A percentile compares a stretch with the other conserved stretches of the same genome.
These are phyloP conservation scores for Cacatua alba DNA, from an alignment of 2,113 vertebrate genomes.

Conservation along the genomic window DNA sequence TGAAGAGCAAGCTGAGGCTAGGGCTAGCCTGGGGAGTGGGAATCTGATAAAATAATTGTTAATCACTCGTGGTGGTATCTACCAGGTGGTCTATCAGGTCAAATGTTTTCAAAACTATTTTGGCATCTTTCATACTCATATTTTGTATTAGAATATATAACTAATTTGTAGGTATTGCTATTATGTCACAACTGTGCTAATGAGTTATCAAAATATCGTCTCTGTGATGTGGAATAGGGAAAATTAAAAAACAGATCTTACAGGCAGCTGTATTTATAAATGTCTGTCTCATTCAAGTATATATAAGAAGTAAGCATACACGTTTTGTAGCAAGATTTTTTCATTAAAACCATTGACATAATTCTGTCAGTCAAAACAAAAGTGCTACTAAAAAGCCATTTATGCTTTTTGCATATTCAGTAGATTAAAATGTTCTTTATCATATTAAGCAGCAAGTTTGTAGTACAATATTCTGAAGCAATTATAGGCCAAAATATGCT, in stretches of 20 bases:
- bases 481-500: neutral
- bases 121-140: neutral
- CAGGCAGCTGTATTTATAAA: neutral
- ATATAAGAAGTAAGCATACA: neutral
- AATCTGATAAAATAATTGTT: neutral
- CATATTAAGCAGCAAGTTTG: neutral
- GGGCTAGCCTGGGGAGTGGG: neutral
- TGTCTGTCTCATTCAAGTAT: neutral
- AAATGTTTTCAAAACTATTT: neutral
- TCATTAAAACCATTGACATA: neutral
- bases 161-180: neutral
- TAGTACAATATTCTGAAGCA: neutral
- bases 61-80: neutral
- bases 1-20: neutral
- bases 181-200: neutral
- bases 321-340: neutral
- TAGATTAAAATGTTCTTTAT: constrained; percentile 2
- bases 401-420: neutral
- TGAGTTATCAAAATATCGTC: neutral
- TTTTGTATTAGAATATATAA: neutral
- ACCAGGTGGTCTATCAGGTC: neutral
- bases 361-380: neutral
- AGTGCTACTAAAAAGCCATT: neutral
- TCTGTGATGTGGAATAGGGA: rapidly evolving
- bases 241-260: neutral